phyloP scores from a whole-genome alignment of 2,888 invertebrate genomes.

The Habroteleia sp. region DNA sequence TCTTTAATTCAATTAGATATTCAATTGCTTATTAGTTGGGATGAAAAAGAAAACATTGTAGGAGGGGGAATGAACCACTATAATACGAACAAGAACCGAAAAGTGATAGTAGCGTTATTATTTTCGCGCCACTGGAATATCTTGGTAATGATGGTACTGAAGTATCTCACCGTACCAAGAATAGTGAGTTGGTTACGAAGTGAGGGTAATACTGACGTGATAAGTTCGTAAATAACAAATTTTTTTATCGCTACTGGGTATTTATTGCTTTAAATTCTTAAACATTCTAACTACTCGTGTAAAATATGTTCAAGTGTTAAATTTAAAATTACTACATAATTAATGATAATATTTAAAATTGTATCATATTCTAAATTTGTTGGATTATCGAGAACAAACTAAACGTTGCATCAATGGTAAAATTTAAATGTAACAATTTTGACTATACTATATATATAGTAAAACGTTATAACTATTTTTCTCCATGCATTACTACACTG shows the following conservation, averaged over 20 bases:
- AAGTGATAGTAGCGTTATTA: slow-evolving; percentile 34
- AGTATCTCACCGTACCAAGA: slow-evolving; percentile 2
- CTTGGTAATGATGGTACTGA: slow-evolving; percentile 21
- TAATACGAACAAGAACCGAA: slow-evolving; percentile 29
- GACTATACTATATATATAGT: too few relatives aligned
- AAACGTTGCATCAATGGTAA: too few relatives aligned
- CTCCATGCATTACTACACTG: too few relatives aligned
- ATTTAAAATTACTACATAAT: too few relatives aligned
- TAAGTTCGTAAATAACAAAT: slow-evolving; percentile 24
- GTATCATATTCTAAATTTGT: too few relatives aligned
- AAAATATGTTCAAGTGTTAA: too few relatives aligned
- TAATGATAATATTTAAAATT: too few relatives aligned
- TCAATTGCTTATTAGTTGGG: slow-evolving; percentile 42
- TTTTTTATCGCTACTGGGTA: slow-evolving; percentile 22
- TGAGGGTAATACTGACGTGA: slow-evolving; percentile 24
- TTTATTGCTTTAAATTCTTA: neutral
- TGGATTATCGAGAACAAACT: too few relatives aligned
- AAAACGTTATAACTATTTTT: too few relatives aligned
- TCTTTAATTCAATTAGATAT: too few relatives aligned
- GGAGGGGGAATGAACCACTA: too few relatives aligned
- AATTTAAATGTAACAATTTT: too few relatives aligned
- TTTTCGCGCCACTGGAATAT: slow-evolving; percentile 40
- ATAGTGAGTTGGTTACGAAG: neutral
- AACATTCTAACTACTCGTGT: slow-evolving; percentile 5
- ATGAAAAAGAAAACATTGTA: slow-evolving; percentile 41